Conservation (phyloP, 2,797 vertebrate genomes). For the Tolypeutes matacus region DNA sequence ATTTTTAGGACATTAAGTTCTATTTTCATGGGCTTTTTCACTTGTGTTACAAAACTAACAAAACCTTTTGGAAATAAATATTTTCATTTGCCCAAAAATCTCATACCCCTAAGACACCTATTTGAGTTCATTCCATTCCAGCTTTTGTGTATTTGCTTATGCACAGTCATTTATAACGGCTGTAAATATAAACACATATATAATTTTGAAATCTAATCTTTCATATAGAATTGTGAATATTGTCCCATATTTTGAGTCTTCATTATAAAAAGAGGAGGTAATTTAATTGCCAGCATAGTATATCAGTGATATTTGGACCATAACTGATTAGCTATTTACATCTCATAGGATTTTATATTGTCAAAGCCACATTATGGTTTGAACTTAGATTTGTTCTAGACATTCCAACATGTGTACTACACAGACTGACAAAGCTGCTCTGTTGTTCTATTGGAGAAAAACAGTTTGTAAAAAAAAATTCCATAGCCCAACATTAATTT, state of each 20-base stretch:
- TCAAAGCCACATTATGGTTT: not conserved
- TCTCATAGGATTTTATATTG: not conserved
- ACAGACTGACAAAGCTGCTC: not conserved
- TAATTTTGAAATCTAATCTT: slow-evolving; percentile 53
- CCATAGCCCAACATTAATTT: not conserved
- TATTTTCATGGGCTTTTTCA: not conserved
- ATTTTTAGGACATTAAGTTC: slow-evolving; percentile 31
- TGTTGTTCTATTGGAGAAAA: not conserved
- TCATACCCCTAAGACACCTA: not conserved
- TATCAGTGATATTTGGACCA: not conserved
- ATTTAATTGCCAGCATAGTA: not conserved
- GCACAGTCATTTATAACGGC: not conserved
- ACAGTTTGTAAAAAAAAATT: not conserved
- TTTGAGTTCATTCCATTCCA: not conserved
- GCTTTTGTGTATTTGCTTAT: not conserved
- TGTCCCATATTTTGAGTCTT: not conserved
- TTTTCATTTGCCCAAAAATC: slow-evolving; percentile 10
- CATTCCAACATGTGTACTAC: not conserved
- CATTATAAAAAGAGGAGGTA: not conserved
- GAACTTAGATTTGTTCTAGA: not conserved
- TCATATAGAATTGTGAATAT: slow-evolving; percentile 8
- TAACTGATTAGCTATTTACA: not conserved
- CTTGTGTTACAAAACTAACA: not conserved
- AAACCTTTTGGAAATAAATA: not conserved
- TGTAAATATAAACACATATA: not conserved